Percentiles rank a stretch among this genome's conserved stretches.
Conservation (phyloP, 2,888 invertebrate genomes). For the Sminthurides aquaticus region DNA sequence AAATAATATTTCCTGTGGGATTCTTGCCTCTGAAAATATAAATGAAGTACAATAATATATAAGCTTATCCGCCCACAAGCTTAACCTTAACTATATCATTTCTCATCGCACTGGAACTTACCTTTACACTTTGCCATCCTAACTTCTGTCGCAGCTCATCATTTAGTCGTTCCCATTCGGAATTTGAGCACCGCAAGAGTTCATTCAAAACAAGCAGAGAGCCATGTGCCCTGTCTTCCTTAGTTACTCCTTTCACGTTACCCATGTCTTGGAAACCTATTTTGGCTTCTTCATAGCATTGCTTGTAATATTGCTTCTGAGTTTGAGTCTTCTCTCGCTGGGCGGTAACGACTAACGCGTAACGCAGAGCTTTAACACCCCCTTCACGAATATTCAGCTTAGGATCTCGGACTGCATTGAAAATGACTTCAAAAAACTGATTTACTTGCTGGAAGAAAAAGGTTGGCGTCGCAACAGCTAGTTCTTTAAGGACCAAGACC, state of each 20-base stretch:
- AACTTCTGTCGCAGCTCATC: constrained; percentile 60
- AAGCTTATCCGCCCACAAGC: neutral
- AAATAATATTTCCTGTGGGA: constrained; percentile 17
- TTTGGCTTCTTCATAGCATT: constrained; percentile 84
- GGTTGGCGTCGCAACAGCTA: constrained; percentile 91
- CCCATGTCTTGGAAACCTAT: constrained; percentile 64
- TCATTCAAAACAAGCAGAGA: constrained; percentile 89
- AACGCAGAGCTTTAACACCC: constrained; percentile 87
- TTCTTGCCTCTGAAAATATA: constrained; percentile 12
- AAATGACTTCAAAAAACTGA: constrained; percentile 86
- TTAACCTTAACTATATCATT: too few relatives aligned
- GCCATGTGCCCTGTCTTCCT: constrained; percentile 88
- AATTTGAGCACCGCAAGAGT: constrained; percentile 80
- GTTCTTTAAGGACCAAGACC: constrained; percentile 78
- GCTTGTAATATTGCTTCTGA: constrained; percentile 66
- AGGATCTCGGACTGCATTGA: constrained; percentile 82
- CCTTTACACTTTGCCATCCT: constrained; percentile 20
- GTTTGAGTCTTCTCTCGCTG: constrained; percentile 92
- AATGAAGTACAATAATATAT: neutral
- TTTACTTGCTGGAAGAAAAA: constrained; percentile 94
- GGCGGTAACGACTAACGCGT: constrained; percentile 87
- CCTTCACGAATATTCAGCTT: constrained; percentile 86
- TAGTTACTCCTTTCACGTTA: constrained; percentile 68
- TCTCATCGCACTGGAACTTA: neutral
- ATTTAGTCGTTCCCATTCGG: constrained; percentile 75